Conservation (phyloP, 2,797 vertebrate genomes). For the Pelodytes ibericus region DNA sequence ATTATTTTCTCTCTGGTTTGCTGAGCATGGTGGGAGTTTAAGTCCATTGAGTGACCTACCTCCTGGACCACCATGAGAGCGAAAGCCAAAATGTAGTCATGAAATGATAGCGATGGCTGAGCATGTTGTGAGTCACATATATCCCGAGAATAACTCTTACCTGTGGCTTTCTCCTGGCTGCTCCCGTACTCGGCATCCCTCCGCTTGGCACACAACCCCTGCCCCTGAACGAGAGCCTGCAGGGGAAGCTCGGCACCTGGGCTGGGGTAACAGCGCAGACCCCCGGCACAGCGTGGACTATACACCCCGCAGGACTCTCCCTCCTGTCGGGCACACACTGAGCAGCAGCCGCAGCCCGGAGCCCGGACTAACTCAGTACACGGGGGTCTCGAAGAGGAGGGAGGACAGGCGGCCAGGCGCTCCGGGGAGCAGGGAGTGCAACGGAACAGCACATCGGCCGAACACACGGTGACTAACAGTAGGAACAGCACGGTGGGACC, state of each 20-base stretch:
- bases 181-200: conserved; percentile 70
- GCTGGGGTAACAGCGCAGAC: conserved; percentile 85
- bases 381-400: conserved; percentile 58
- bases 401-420: conserved; percentile 71
- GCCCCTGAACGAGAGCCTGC: conserved; percentile 84
- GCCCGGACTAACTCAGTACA: conserved; percentile 87
- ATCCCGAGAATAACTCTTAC: no score
- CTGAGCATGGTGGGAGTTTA: no score
- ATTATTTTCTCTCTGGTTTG: no score
- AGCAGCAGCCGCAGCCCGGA: conserved; percentile 92
- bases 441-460: conserved; percentile 79
- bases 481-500: conserved; percentile 55
- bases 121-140: no score
- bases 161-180: conserved; percentile 73
- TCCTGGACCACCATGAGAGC: no score
- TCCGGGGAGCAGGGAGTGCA: conserved; percentile 78
- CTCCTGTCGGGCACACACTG: conserved; percentile 82
- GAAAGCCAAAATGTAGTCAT: no score
- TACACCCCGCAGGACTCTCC: conserved; percentile 90
- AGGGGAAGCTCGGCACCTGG: conserved; percentile 79
- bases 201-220: conserved; percentile 79
- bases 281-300: conserved; percentile 83
- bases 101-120: no score
- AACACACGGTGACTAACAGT: conserved; percentile 47
- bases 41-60: no score